Evolutionary conservation across 2,113 vertebrate species (phyloP).

Genomic region (Sylvia atricapilla): DNA sequence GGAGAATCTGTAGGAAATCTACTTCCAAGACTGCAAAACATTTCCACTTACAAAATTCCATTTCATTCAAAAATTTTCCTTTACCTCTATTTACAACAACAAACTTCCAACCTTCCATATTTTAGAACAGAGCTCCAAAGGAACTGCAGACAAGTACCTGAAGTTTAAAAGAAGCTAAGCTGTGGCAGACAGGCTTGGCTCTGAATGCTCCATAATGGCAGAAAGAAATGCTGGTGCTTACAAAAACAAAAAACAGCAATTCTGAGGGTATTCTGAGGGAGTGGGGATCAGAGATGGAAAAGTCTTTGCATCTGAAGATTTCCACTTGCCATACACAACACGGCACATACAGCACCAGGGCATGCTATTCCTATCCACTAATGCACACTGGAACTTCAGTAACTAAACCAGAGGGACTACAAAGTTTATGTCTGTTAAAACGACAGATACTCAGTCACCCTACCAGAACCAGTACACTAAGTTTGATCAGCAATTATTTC

Average conservation of each 20-base stretch:
- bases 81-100: not conserved
- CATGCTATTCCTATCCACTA: not conserved
- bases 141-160: not conserved
- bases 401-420: not conserved
- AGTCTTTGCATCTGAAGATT: not conserved
- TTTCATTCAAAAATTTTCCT: not conserved
- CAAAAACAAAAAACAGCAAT: not conserved
- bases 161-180: not conserved
- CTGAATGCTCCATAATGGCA: not conserved
- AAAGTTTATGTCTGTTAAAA: not conserved
- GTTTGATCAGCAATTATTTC: conserved; percentile 41
- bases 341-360: not conserved
- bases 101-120: not conserved
- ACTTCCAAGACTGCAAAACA: not conserved
- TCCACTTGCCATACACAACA: not conserved
- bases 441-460: not conserved
- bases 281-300: not conserved
- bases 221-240: not conserved
- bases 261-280: not conserved
- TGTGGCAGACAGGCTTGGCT: not conserved
- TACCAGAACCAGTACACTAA: not conserved
- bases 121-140: not conserved
- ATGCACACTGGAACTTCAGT: accelerated
- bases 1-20: not conserved
- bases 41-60: not conserved